Evolutionary conservation across 2,797 vertebrate species (phyloP).

Genomic region (Holocentrus rufus): DNA sequence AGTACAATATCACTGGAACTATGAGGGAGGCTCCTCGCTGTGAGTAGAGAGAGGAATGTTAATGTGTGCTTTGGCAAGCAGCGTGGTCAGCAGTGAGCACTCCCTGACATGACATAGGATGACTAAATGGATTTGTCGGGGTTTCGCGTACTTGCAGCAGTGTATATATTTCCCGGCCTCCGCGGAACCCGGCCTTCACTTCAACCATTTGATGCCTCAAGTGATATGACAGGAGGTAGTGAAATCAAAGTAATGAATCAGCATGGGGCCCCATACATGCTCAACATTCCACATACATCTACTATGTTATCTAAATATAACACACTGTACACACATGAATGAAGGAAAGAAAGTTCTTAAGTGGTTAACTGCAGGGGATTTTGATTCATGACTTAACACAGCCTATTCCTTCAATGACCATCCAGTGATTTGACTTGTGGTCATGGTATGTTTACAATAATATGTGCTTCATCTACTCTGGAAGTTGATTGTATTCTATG

Average conservation of each 20-base stretch:
- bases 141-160: constrained; percentile 12
- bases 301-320: background rate
- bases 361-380: background rate
- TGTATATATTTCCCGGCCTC: background rate
- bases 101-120: constrained; percentile 50
- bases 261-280: no score
- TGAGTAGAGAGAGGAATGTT: constrained; percentile 62
- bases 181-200: background rate
- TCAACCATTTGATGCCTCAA: constrained; percentile 13
- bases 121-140: constrained; percentile 49
- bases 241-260: constrained; percentile 1
- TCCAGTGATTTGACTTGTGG: no score
- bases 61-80: constrained; percentile 70
- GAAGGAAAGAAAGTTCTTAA: background rate
- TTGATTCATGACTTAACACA: no score
- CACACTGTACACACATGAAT: background rate
- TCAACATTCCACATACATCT: background rate
- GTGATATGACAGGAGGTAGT: constrained; percentile 1
- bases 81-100: constrained; percentile 45
- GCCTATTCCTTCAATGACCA: no score
- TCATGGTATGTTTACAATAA: no score
- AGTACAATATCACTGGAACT: constrained; percentile 35
- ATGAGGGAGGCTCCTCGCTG: constrained; percentile 49
- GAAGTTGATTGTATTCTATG: no score
- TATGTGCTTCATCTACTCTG: no score